These are phyloP conservation scores for Synanthedon formicaeformis DNA, from an alignment of 2,888 invertebrate genomes.

Conservation along the genomic window DNA sequence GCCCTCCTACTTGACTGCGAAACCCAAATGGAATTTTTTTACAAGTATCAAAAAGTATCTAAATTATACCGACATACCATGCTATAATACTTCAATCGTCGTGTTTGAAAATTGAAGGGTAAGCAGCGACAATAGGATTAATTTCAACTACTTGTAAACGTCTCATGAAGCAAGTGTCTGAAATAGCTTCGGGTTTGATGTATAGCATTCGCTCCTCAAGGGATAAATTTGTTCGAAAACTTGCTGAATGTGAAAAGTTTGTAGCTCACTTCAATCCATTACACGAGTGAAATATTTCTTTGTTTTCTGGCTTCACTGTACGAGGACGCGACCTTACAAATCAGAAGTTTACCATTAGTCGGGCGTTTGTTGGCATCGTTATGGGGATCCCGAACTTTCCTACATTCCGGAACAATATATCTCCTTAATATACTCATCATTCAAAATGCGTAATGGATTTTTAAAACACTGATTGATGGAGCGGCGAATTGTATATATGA, in stretches of 20 bases:
- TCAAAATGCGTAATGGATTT: constrained; percentile 18
- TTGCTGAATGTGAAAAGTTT: constrained; percentile 69
- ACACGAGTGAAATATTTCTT: constrained; percentile 69
- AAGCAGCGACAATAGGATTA: not conserved
- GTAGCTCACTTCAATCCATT: constrained; percentile 69
- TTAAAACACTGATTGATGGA: constrained; percentile 27
- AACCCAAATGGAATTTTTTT: too few relatives aligned
- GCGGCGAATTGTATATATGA: constrained; percentile 3
- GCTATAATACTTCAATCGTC: too few relatives aligned
- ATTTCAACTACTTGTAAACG: constrained; percentile 43
- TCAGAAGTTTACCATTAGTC: constrained; percentile 49
- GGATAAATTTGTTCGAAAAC: constrained; percentile 68
- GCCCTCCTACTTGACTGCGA: too few relatives aligned
- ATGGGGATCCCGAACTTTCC: constrained; percentile 9
- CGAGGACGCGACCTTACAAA: constrained; percentile 41
- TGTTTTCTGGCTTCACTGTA: constrained; percentile 57
- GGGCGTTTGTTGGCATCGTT: constrained; percentile 12
- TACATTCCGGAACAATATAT: constrained; percentile 13
- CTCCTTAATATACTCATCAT: constrained; percentile 24
- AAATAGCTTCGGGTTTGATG: constrained; percentile 66
- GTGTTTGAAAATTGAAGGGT: too few relatives aligned
- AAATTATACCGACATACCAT: too few relatives aligned
- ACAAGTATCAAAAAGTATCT: too few relatives aligned
- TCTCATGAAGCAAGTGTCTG: constrained; percentile 59
- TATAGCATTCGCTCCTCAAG: constrained; percentile 59